A percentile compares a stretch with the other conserved stretches of the same genome.
Evolutionary conservation across 2,888 invertebrate species (phyloP).

Genomic region (Drosophila pullipes): DNA sequence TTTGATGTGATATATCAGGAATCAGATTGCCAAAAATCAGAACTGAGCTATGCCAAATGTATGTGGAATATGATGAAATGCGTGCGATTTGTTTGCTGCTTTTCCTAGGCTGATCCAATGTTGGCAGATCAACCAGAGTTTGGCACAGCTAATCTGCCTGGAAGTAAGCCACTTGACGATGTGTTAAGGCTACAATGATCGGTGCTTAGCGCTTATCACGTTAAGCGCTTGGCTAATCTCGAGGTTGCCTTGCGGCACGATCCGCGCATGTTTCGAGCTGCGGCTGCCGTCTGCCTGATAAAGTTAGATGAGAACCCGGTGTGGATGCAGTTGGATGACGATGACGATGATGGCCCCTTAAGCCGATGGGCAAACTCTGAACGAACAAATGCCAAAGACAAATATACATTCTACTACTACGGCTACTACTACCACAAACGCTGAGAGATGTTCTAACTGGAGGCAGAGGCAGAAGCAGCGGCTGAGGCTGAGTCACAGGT

Average conservation of each 20-base stretch:
- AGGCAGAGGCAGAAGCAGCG: not conserved
- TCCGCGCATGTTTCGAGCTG: slow-evolving; percentile 55
- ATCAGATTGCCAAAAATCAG: not conserved
- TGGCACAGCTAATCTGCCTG: not conserved
- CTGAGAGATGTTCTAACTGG: slow-evolving; percentile 9
- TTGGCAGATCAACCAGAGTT: slow-evolving; percentile 14
- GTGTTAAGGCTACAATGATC: slow-evolving; percentile 51
- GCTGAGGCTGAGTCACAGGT: slow-evolving; percentile 30
- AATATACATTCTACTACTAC: slow-evolving; percentile 45
- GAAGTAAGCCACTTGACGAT: slow-evolving; percentile 24
- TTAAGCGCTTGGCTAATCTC: slow-evolving; percentile 49
- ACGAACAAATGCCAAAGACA: slow-evolving; percentile 66
- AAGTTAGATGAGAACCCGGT: slow-evolving; percentile 1
- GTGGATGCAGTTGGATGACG: not conserved
- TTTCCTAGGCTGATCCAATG: too few relatives aligned
- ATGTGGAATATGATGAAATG: not conserved
- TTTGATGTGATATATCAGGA: not conserved
- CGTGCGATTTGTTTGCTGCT: not conserved
- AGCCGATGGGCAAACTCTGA: slow-evolving; percentile 55
- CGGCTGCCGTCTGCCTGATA: not conserved
- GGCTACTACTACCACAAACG: not conserved
- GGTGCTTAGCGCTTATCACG: slow-evolving; percentile 56
- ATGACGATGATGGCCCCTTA: slow-evolving; percentile 40
- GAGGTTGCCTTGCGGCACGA: slow-evolving; percentile 31
- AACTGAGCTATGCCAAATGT: not conserved